Evolutionary conservation across 2,888 invertebrate species (phyloP).

Genomic region (Ditylenchus weischeri): DNA sequence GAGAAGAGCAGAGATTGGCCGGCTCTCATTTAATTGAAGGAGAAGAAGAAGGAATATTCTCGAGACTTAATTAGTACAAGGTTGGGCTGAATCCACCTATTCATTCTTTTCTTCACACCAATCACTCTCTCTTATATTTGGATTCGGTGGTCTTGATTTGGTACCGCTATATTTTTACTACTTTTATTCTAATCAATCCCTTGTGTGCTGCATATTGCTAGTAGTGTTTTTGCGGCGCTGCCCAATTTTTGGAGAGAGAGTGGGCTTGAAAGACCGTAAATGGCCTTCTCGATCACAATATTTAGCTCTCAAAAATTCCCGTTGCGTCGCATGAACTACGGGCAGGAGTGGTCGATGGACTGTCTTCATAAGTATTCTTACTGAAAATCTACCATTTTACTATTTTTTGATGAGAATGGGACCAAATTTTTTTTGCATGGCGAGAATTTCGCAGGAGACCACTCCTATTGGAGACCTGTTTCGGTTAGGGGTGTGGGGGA

Average conservation of each 20-base stretch:
- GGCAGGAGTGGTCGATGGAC: no score
- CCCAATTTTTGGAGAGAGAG: constrained; percentile 37
- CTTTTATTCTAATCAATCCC: not conserved
- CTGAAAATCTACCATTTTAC: no score
- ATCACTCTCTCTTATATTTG: constrained; percentile 6
- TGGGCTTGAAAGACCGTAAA: not conserved
- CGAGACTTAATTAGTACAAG: no score
- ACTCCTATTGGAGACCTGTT: no score
- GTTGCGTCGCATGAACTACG: constrained; percentile 37
- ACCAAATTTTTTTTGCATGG: constrained; percentile 5
- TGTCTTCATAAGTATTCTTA: no score
- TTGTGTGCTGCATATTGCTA: not conserved
- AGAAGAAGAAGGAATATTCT: no score
- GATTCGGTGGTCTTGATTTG: no score
- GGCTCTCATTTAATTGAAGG: no score
- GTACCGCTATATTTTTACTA: not conserved
- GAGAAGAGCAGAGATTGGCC: no score
- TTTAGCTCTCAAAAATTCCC: constrained; percentile 39
- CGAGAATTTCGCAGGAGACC: no score
- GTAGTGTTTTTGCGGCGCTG: constrained; percentile 33
- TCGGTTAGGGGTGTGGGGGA: no score
- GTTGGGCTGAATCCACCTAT: constrained; percentile 6
- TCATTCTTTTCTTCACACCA: constrained; percentile 7
- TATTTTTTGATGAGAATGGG: no score
- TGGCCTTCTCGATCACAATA: not conserved